phyloP scores from a whole-genome alignment of 2,888 invertebrate species.

The Phortica magna region DNA sequence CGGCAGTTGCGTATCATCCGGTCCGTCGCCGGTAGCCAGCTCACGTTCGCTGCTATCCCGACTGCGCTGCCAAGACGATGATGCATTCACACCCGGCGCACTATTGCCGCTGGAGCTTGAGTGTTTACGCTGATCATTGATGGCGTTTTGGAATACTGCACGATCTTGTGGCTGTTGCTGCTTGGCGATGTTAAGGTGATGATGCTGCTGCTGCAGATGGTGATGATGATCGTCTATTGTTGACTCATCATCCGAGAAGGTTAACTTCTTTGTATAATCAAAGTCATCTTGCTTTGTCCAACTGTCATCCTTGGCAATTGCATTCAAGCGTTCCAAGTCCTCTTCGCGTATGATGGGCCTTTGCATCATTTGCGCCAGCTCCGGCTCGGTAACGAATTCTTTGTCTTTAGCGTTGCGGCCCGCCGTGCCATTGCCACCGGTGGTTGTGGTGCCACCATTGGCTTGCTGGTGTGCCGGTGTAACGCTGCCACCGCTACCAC shows the following conservation, averaged over 20 bases:
- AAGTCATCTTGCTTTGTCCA: constrained; percentile 96
- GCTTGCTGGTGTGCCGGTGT: constrained; percentile 56
- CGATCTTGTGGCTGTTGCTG: constrained; percentile 58
- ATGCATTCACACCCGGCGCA: constrained; percentile 34
- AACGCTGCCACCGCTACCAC: constrained; percentile 14
- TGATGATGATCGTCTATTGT: constrained; percentile 60
- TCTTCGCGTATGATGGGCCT: constrained; percentile 95
- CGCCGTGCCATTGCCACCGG: constrained; percentile 49
- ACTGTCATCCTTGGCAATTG: constrained; percentile 91
- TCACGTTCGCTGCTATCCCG: constrained; percentile 58
- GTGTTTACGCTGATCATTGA: constrained; percentile 56
- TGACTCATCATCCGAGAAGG: constrained; percentile 95
- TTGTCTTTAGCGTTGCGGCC: constrained; percentile 62
- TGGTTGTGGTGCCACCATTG: constrained; percentile 22
- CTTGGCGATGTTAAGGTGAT: constrained; percentile 34
- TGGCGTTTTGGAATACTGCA: constrained; percentile 53
- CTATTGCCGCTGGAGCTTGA: constrained; percentile 50
- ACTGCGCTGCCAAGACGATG: constrained; percentile 56
- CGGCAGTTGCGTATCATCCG: background rate
- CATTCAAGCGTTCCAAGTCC: constrained; percentile 94
- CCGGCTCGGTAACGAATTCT: constrained; percentile 78
- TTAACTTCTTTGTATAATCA: constrained; percentile 95
- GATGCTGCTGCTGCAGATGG: constrained; percentile 32
- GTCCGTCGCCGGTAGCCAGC: background rate
- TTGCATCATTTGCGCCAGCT: constrained; percentile 82